A percentile compares a stretch with the other conserved stretches of the same genome.
Conservation (phyloP, 1,140 invertebrate genomes). For the Mylabris phalerata region DNA sequence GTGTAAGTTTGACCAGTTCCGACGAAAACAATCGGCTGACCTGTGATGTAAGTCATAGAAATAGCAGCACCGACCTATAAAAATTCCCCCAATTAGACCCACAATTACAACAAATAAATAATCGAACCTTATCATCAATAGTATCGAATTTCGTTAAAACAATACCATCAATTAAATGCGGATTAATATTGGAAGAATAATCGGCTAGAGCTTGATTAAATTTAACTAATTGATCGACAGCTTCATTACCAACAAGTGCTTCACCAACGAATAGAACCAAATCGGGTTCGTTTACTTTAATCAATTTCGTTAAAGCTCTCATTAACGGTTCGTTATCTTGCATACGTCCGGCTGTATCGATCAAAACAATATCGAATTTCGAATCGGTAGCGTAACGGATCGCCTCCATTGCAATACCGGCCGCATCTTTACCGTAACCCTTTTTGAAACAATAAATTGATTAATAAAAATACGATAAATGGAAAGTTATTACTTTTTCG, state of each 20-base stretch:
- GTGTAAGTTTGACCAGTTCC: slow-evolving; percentile 99
- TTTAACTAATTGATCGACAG: slow-evolving; percentile 97
- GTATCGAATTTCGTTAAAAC: slow-evolving; percentile 99
- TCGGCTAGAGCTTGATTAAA: slow-evolving; percentile 96
- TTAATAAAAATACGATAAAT: slow-evolving; percentile 2
- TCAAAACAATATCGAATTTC: slow-evolving; percentile 82
- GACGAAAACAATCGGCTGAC: slow-evolving; percentile 99
- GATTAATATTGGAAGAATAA: slow-evolving; percentile 72
- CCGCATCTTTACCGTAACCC: slow-evolving; percentile 97
- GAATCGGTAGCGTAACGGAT: slow-evolving; percentile 81
- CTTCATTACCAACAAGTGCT: slow-evolving; percentile 99
- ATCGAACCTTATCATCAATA: slow-evolving; percentile 90
- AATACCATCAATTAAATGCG: slow-evolving; percentile 94
- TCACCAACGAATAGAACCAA: slow-evolving; percentile 98
- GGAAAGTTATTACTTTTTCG: slow-evolving; percentile 59
- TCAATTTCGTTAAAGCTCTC: slow-evolving; percentile 90
- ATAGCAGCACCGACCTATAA: slow-evolving; percentile 94
- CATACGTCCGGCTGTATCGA: slow-evolving; percentile 99
- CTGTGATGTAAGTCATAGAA: slow-evolving; percentile 99
- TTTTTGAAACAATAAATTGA: background rate
- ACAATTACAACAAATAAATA: background rate
- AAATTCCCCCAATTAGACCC: background rate
- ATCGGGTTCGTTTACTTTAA: slow-evolving; percentile 88
- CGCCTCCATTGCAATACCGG: slow-evolving; percentile 95
- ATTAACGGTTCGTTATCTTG: slow-evolving; percentile 99